Percentiles rank a stretch among this genome's conserved stretches.
Conservation (phyloP, 2,797 vertebrate species). For the Gallirallus australis region DNA sequence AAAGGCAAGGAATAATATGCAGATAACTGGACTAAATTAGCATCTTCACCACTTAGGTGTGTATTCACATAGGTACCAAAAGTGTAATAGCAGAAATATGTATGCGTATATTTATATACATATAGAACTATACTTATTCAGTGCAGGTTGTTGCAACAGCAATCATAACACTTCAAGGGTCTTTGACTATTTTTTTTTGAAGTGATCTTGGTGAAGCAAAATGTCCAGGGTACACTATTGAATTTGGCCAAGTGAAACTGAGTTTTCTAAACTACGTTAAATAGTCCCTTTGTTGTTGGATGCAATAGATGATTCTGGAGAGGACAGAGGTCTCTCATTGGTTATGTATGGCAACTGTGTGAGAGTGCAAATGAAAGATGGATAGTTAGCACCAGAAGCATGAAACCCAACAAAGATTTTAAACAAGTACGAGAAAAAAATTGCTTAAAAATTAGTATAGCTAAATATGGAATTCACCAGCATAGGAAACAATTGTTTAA, state of each 20-base stretch:
- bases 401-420: not conserved
- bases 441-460: not conserved
- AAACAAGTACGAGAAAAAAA: not conserved
- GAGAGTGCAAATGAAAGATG: fast-evolving
- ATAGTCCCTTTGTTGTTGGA: not conserved
- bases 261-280: not conserved
- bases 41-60: not conserved
- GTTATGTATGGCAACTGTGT: not conserved
- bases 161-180: not conserved
- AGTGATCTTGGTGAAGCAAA: not conserved
- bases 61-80: not conserved
- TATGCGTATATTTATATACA: not conserved
- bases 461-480: not conserved
- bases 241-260: not conserved
- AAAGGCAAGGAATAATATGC: not conserved
- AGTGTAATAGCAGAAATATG: not conserved
- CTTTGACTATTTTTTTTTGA: not conserved
- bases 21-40: not conserved
- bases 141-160: not conserved
- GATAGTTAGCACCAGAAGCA: not conserved
- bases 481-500: not conserved
- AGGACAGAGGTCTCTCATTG: not conserved
- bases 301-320: not conserved
- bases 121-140: not conserved
- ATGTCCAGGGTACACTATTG: not conserved